These are phyloP conservation scores for Solea senegalensis DNA, from an alignment of 2,113 vertebrate species.

Conservation along the genomic window DNA sequence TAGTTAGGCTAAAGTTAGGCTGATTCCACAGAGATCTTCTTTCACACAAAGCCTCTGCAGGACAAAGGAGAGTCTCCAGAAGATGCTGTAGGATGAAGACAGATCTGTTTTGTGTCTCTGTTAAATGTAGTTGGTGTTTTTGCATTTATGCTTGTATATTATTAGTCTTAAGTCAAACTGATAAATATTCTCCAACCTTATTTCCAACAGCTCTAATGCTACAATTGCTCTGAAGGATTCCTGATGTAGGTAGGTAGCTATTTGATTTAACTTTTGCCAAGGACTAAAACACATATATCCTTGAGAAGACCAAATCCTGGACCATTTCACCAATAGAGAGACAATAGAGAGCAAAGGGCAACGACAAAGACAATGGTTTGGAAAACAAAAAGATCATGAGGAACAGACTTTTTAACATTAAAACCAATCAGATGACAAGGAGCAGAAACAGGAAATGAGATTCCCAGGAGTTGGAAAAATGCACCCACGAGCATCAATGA, in stretches of 20 bases:
- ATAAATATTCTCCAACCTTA: constrained; percentile 7
- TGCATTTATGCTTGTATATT: background rate
- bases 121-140: background rate
- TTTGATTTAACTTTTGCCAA: constrained; percentile 70
- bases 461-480: constrained; percentile 76
- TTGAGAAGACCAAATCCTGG: constrained; percentile 44
- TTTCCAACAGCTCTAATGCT: constrained; percentile 7
- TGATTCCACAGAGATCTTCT: background rate
- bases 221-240: constrained; percentile 38
- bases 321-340: constrained; percentile 54
- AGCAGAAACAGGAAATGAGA: constrained; percentile 79
- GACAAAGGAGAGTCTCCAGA: constrained; percentile 33
- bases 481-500: constrained; percentile 70
- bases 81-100: constrained; percentile 20
- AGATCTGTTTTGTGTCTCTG: background rate
- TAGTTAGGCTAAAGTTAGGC: background rate
- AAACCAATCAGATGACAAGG: constrained; percentile 79
- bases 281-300: constrained; percentile 52
- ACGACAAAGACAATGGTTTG: constrained; percentile 49
- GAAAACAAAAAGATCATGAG: constrained; percentile 69
- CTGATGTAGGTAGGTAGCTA: constrained; percentile 65
- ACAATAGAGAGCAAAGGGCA: constrained; percentile 49
- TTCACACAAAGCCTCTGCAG: background rate
- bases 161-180: background rate
- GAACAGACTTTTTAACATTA: constrained; percentile 81